Conservation (phyloP, 2,888 invertebrate species). For the Hydropsyche betteni region DNA sequence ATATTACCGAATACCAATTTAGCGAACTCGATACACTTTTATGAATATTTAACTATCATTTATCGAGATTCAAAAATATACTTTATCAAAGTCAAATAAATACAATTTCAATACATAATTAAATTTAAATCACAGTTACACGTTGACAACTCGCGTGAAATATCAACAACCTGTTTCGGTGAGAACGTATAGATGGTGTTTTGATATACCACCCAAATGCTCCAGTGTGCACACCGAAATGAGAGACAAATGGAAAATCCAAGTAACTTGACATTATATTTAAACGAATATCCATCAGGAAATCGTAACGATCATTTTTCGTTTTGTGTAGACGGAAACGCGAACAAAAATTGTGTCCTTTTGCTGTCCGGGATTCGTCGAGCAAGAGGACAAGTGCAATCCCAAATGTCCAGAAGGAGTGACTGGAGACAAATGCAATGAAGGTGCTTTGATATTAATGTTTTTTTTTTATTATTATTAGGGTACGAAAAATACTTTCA, state of each 20-base stretch:
- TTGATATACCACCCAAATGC: slow-evolving; percentile 83
- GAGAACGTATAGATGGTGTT: slow-evolving; percentile 80
- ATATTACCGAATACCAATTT: too few species aligned
- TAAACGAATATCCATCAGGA: slow-evolving; percentile 18
- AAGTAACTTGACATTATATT: slow-evolving; percentile 65
- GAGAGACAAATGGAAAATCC: slow-evolving; percentile 73
- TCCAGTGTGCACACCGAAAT: slow-evolving; percentile 75
- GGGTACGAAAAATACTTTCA: background rate
- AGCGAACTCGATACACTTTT: background rate
- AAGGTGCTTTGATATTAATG: slow-evolving; percentile 59
- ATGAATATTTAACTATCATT: background rate
- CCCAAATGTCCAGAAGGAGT: slow-evolving; percentile 72
- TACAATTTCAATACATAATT: background rate
- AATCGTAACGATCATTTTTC: background rate
- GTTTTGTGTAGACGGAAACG: slow-evolving; percentile 69
- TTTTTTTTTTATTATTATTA: background rate
- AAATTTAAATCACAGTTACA: slow-evolving; percentile 68
- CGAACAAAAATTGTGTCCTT: slow-evolving; percentile 73
- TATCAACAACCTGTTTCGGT: slow-evolving; percentile 75
- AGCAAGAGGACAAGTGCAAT: slow-evolving; percentile 71
- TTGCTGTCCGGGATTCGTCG: slow-evolving; percentile 80
- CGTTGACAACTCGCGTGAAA: slow-evolving; percentile 69
- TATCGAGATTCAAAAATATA: too few species aligned
- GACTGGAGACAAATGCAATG: slow-evolving; percentile 68
- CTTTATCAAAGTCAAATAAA: too few species aligned